A percentile compares a stretch with the other conserved stretches of the same genome.
phyloP scores from a whole-genome alignment of 2,797 vertebrate genomes.

The Neomorphus geoffroyi region DNA sequence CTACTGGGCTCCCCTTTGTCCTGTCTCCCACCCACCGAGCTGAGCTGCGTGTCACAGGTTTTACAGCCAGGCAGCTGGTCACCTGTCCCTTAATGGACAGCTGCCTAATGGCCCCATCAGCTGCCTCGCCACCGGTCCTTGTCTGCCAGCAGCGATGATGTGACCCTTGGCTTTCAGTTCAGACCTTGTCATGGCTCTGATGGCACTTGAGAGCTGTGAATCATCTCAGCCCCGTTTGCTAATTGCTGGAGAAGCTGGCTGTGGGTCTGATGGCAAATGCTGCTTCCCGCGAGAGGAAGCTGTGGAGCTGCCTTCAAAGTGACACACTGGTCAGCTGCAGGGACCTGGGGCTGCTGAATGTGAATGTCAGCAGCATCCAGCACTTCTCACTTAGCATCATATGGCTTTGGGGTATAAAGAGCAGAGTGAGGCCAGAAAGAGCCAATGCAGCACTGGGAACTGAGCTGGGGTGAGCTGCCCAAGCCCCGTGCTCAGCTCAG shows the following conservation, averaged over 20 bases:
- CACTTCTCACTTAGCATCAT: accelerated
- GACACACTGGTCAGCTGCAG: neutral
- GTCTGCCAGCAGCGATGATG: neutral
- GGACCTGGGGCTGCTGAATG: neutral
- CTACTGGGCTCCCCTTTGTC: neutral
- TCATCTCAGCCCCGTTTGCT: neutral
- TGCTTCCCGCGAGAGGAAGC: neutral
- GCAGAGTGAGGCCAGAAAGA: neutral
- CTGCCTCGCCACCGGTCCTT: neutral
- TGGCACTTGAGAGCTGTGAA: neutral
- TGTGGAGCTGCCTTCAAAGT: neutral
- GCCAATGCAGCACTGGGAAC: accelerated
- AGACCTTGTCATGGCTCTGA: neutral
- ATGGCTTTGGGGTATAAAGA: accelerated
- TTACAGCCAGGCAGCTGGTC: neutral
- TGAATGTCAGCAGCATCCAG: too few species aligned
- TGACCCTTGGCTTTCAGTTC: neutral
- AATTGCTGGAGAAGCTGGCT: neutral
- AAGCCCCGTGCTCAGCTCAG: neutral
- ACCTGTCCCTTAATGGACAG: neutral
- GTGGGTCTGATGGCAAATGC: neutral
- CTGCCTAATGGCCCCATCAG: neutral
- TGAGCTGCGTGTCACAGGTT: neutral
- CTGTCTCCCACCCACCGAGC: accelerated
- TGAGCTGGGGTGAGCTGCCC: neutral